phyloP scores from a whole-genome alignment of 2,888 invertebrate species.

The Piscicola geometra region DNA sequence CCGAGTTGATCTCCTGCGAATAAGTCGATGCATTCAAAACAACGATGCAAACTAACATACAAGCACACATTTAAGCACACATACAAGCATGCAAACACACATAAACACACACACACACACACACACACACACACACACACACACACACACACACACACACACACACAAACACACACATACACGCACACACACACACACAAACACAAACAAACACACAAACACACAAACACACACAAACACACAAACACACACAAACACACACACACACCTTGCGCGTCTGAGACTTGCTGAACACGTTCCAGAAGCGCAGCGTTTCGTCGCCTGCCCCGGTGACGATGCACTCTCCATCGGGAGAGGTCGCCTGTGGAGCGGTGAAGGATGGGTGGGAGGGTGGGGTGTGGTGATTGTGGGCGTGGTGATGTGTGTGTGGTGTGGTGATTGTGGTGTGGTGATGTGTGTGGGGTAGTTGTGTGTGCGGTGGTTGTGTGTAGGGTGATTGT shows the following conservation, averaged over 20 bases:
- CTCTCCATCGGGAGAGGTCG: constrained; percentile 81
- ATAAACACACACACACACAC: constrained; percentile 44
- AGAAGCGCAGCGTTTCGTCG: constrained; percentile 88
- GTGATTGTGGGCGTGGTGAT: too few species aligned
- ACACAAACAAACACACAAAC: background rate
- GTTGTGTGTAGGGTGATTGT: background rate
- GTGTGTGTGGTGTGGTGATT: too few species aligned
- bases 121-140: background rate
- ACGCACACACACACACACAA: constrained; percentile 45
- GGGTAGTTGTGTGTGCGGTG: background rate
- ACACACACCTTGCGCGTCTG: constrained; percentile 63
- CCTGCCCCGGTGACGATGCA: constrained; percentile 90
- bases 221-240: background rate
- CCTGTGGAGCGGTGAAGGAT: too few species aligned
- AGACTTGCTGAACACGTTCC: constrained; percentile 98
- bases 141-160: background rate
- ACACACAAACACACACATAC: background rate
- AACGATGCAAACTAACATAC: background rate
- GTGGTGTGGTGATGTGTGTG: too few species aligned
- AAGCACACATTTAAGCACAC: background rate
- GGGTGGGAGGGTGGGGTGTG: background rate
- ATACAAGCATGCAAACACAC: background rate
- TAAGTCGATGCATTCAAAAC: too few species aligned
- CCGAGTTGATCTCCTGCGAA: constrained; percentile 45
- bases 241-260: background rate